phyloP scores from a whole-genome alignment of 1,140 invertebrate species.

The Drosophila willistoni region DNA sequence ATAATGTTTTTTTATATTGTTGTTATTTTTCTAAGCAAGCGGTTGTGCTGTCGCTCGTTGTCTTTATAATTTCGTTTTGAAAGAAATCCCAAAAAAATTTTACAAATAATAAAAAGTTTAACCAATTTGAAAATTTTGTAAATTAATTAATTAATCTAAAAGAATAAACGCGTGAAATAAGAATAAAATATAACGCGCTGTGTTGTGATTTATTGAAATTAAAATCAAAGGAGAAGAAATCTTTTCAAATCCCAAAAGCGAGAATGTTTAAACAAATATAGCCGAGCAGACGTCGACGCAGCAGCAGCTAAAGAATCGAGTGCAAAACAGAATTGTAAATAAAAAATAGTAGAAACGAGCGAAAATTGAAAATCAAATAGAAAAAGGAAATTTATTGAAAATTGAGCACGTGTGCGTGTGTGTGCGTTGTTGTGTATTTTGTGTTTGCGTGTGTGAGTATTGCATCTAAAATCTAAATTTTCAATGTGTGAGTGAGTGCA shows the following conservation, averaged over 20 bases:
- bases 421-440: slow-evolving; percentile 16
- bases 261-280: slow-evolving; percentile 8
- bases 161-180: neutral
- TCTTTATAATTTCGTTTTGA: neutral
- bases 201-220: neutral
- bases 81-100: neutral
- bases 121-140: no score
- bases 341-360: slow-evolving; percentile 6
- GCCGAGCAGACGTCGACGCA: neutral
- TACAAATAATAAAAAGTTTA: neutral
- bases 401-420: slow-evolving; percentile 40
- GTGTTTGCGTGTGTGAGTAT: slow-evolving; percentile 44
- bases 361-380: slow-evolving; percentile 1
- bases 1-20: neutral
- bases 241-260: neutral
- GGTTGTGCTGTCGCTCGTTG: neutral
- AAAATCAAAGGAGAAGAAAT: neutral
- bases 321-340: slow-evolving; percentile 8
- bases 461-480: slow-evolving; percentile 21
- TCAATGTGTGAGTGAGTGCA: slow-evolving; percentile 47
- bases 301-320: neutral
- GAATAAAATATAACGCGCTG: neutral
- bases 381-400: slow-evolving; percentile 42
- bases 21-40: neutral
- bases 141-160: no score